phyloP scores from a whole-genome alignment of 2,888 invertebrate genomes.

The Pantelozetes paolii region DNA sequence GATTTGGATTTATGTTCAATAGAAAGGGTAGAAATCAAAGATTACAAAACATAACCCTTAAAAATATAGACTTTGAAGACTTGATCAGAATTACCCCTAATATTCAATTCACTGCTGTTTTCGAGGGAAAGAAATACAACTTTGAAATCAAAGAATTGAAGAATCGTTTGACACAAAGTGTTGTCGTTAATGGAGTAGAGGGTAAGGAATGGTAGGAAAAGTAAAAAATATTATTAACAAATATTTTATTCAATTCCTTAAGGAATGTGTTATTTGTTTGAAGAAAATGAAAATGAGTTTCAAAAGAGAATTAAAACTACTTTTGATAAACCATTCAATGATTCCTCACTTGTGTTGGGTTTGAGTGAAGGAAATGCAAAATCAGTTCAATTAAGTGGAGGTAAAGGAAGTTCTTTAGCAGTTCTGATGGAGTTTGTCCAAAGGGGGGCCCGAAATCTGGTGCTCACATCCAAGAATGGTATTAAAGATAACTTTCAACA shows the following conservation, averaged over 20 bases:
- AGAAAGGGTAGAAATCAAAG: neutral
- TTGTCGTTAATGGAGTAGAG: conserved; percentile 20
- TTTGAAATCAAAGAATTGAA: conserved; percentile 7
- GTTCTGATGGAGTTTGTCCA: conserved; percentile 48
- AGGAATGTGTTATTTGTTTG: conserved; percentile 14
- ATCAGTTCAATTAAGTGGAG: conserved; percentile 43
- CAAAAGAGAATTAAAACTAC: neutral
- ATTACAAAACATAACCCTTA: neutral
- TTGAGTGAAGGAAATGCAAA: conserved; percentile 21
- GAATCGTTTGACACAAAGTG: neutral
- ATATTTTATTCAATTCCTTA: neutral
- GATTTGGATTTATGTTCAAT: conserved; percentile 20
- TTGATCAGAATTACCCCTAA: neutral
- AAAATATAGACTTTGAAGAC: neutral
- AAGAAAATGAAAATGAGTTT: conserved; percentile 24
- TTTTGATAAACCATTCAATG: neutral
- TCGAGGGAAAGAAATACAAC: conserved; percentile 9
- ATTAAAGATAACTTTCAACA: conserved; percentile 88
- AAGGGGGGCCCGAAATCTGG: conserved; percentile 78
- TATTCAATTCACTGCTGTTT: conserved; percentile 3
- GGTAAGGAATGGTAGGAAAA: neutral
- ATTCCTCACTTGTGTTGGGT: conserved; percentile 19
- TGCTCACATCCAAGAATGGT: conserved; percentile 80
- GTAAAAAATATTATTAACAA: neutral
- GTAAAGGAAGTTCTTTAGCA: conserved; percentile 42